A percentile compares a stretch with the other conserved stretches of the same genome.
Evolutionary conservation across 2,888 invertebrate genomes (phyloP).

Genomic region (Cryptus armator): DNA sequence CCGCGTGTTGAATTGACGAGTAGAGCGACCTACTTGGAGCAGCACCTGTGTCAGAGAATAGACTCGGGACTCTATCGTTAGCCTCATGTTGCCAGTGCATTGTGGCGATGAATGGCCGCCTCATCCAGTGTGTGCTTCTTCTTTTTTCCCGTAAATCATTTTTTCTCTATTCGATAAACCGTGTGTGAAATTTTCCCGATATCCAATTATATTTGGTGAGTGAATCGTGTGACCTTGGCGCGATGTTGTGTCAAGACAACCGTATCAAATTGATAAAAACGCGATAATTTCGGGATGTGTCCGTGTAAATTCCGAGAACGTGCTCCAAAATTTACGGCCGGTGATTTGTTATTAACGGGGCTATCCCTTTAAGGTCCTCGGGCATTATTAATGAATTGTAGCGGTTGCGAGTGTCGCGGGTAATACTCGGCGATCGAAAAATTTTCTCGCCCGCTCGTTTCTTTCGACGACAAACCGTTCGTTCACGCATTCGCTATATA

Average conservation of each 20-base stretch:
- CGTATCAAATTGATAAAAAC: conserved; percentile 23
- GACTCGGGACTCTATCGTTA: background rate
- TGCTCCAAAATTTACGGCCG: conserved; percentile 79
- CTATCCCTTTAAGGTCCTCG: background rate
- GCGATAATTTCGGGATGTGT: conserved; percentile 64
- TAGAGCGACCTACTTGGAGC: conserved; percentile 3
- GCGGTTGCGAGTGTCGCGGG: background rate
- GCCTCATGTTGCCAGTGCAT: conserved; percentile 66
- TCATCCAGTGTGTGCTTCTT: conserved; percentile 80
- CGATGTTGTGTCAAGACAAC: conserved; percentile 8
- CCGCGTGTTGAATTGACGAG: background rate
- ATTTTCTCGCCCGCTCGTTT: background rate
- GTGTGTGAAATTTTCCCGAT: conserved; percentile 72
- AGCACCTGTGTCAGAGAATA: background rate
- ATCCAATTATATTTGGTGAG: conserved; percentile 78
- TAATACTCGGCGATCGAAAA: background rate
- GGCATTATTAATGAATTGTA: background rate
- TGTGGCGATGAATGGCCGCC: conserved; percentile 80
- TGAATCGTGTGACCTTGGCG: conserved; percentile 37
- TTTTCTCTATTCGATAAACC: conserved; percentile 78
- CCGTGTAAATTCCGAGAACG: conserved; percentile 73
- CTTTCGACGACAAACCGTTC: background rate
- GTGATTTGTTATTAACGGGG: conserved; percentile 77
- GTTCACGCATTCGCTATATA: conserved; percentile 22
- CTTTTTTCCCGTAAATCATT: conserved; percentile 81